Base-by-base conservation (phyloP, 2,113 vertebrate genomes). In the Triplophysa siluroides region DNA sequence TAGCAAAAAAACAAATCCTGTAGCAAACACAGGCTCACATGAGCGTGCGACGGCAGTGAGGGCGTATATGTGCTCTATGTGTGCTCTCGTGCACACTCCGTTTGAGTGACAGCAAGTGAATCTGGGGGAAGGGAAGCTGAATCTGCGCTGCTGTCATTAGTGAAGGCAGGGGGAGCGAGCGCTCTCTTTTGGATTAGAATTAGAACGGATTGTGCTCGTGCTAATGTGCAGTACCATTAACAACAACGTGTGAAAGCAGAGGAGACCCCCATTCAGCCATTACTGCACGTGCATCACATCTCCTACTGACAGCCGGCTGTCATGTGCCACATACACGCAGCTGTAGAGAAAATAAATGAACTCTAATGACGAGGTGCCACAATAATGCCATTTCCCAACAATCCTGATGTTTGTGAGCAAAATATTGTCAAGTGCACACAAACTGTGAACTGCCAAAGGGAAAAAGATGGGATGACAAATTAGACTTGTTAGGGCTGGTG, bases 121-220 rank as follows among this genome's bases (percentile, higher is more conserved):
- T 23, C 24, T 63, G 52, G 56, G 72, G 60, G 45, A 69, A 60
- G 69, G 84, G 62, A 64, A 50, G 38, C 58, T 43, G n/a, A 69
- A 60, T 23, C 19, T 9, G 66, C 16, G n/a, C 21, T 72, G 68
- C 50, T 50, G 78, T 86, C 56, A 81, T 62, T 82, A 83, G 72
- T 0, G 0, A 2, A 71, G 68, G 29, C 68, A 70, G 81, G 67
- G 52, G 0, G 6, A 68, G 54, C 33, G 65, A 52, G 14, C 19
- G 38, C 65, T 73, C 33, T 73, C 75, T 87, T 88, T 81, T 1
- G 21, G 86, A 78, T 72, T 76, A 47, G 78, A 78, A 73, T 86
- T 84, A 88, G 47, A 64, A 23, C 21, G 10, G 71, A 82, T 81
- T 80, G 73, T 76, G 26, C 52, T 54, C 73, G 58, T 67, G 58